These are phyloP conservation scores for Enteromius unitaeniatus DNA, from an alignment of 2,797 vertebrate species.

Conservation along the genomic window DNA sequence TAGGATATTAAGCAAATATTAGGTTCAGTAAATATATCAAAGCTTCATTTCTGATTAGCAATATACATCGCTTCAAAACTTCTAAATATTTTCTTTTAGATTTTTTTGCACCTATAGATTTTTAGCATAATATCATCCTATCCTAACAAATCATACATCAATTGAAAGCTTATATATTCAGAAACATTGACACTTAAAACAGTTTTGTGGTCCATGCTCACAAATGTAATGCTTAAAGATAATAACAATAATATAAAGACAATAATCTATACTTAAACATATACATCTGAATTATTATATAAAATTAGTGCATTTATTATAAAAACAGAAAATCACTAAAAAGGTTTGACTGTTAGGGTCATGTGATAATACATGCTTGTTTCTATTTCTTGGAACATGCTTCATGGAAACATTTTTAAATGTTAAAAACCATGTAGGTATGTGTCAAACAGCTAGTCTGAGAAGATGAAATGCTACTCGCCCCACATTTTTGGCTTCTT, in stretches of 20 bases:
- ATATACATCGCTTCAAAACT: too few relatives aligned
- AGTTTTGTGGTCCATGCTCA: too few relatives aligned
- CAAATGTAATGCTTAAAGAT: neutral
- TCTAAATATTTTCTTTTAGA: too few relatives aligned
- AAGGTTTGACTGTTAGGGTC: neutral
- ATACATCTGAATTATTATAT: neutral
- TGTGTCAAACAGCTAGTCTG: constrained; percentile 18
- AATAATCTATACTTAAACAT: neutral
- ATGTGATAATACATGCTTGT: neutral
- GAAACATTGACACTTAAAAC: too few relatives aligned
- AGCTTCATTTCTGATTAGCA: too few relatives aligned
- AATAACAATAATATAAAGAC: neutral
- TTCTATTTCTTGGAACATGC: neutral
- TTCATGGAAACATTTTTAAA: constrained; percentile 15
- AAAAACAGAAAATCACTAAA: neutral
- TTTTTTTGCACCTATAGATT: too few relatives aligned
- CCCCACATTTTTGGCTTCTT: constrained; percentile 7
- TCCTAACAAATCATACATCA: too few relatives aligned
- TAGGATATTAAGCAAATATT: too few relatives aligned
- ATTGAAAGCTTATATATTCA: too few relatives aligned
- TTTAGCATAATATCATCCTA: too few relatives aligned
- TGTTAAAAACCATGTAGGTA: constrained; percentile 1
- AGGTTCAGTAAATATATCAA: too few relatives aligned
- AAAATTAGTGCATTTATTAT: neutral
- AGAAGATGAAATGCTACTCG: constrained; percentile 4